phyloP scores from a whole-genome alignment of 2,888 invertebrate species.

The Lamproptera curius region DNA sequence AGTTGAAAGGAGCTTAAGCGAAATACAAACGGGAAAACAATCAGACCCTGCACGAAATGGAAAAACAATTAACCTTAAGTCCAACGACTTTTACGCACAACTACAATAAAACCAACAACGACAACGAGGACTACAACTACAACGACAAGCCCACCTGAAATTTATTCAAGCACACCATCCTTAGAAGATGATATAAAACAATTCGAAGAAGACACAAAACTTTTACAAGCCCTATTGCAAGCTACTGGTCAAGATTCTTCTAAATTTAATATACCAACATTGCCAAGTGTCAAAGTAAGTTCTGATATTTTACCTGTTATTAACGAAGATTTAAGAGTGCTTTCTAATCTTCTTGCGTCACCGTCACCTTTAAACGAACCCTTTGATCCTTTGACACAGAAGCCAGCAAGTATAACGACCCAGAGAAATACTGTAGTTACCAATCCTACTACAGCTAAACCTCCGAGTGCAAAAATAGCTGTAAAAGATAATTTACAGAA shows the following conservation, averaged over 20 bases:
- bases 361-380: constrained; percentile 58
- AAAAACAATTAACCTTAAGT: constrained; percentile 35
- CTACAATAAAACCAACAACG: constrained; percentile 38
- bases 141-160: constrained; percentile 35
- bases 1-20: constrained; percentile 69
- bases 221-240: constrained; percentile 65
- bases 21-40: constrained; percentile 52
- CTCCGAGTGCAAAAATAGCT: constrained; percentile 61
- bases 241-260: constrained; percentile 70
- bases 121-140: constrained; percentile 33
- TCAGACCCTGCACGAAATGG: constrained; percentile 25
- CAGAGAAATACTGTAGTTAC: constrained; percentile 37
- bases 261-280: constrained; percentile 63
- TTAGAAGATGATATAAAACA: constrained; percentile 70
- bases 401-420: constrained; percentile 36
- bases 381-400: constrained; percentile 52
- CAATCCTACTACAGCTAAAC: constrained; percentile 41
- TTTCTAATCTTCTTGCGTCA: constrained; percentile 57
- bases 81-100: constrained; percentile 39
- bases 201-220: constrained; percentile 69
- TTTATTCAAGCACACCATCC: constrained; percentile 46
- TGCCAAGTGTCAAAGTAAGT: constrained; percentile 50
- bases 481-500: constrained; percentile 58
- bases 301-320: constrained; percentile 37
- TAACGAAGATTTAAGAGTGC: constrained; percentile 50